phyloP scores from a whole-genome alignment of 2,888 invertebrate species.

The Eilema caniola region DNA sequence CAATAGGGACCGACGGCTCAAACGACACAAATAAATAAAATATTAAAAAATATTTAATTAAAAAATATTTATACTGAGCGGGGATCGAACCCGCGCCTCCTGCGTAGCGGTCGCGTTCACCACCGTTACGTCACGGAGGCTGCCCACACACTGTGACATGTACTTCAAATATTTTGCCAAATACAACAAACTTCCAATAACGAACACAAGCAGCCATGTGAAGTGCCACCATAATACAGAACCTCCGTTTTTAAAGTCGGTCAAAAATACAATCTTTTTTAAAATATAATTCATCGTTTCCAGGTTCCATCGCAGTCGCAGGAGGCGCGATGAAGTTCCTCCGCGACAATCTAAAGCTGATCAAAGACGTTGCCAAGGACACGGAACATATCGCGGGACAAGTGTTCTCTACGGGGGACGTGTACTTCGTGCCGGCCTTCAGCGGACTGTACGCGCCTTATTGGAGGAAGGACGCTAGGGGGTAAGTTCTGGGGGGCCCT shows the following conservation, averaged over 20 bases:
- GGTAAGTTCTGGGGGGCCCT: conserved; percentile 78
- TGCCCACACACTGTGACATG: no score
- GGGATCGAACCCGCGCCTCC: no score
- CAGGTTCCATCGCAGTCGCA: conserved; percentile 95
- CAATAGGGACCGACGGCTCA: no score
- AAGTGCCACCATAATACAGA: no score
- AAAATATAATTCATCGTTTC: not conserved
- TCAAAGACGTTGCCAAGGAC: conserved; percentile 91
- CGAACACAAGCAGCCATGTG: no score
- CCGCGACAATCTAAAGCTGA: conserved; percentile 95
- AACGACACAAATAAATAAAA: no score
- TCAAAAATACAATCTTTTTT: not conserved
- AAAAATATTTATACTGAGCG: no score
- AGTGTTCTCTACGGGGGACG: conserved; percentile 96
- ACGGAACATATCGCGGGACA: conserved; percentile 91
- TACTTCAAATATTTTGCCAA: no score
- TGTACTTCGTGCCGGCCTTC: conserved; percentile 99
- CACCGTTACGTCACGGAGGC: no score
- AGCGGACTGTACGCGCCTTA: conserved; percentile 99
- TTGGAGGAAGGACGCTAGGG: conserved; percentile 98
- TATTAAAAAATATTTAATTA: no score
- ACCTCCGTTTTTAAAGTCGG: not conserved
- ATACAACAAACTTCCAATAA: no score
- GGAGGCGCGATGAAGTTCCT: conserved; percentile 98
- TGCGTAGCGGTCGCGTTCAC: no score